Conservation (phyloP, 2,888 invertebrate species). For the Agonopterix arenella region DNA sequence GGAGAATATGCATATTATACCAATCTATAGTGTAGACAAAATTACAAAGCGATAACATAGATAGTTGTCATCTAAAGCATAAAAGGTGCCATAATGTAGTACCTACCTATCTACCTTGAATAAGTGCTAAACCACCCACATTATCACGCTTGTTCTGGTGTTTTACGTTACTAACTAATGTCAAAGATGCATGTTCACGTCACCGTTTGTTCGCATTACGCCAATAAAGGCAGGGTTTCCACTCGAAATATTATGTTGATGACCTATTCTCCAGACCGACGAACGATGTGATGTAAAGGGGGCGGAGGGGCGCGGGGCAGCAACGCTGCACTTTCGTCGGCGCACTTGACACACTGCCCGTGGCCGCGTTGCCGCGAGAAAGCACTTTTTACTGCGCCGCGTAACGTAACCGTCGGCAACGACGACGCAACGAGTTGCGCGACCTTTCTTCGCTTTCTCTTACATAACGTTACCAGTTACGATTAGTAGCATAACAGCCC, state of each 20-base stretch:
- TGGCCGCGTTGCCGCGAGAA: slow-evolving; percentile 74
- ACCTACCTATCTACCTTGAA: too few species aligned
- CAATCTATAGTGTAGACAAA: too few species aligned
- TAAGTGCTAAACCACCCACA: too few species aligned
- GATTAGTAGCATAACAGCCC: slow-evolving; percentile 59
- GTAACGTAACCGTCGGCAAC: slow-evolving; percentile 51
- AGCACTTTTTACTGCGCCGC: slow-evolving; percentile 66
- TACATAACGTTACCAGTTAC: slow-evolving; percentile 63
- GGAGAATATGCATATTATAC: slow-evolving; percentile 7
- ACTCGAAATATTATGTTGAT: slow-evolving; percentile 36
- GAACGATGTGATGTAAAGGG: slow-evolving; percentile 61
- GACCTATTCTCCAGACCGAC: slow-evolving; percentile 68
- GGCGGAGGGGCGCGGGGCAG: slow-evolving; percentile 39
- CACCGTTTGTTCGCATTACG: too few species aligned
- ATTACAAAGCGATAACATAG: too few species aligned
- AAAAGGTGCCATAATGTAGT: too few species aligned
- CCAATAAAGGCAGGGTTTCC: too few species aligned
- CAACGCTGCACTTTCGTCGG: slow-evolving; percentile 71
- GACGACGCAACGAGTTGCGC: slow-evolving; percentile 60
- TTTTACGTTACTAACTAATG: too few species aligned
- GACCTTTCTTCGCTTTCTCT: slow-evolving; percentile 73
- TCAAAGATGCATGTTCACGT: too few species aligned
- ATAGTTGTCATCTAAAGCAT: too few species aligned
- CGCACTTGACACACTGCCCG: slow-evolving; percentile 76
- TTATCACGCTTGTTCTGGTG: too few species aligned